Percentiles rank a stretch among this genome's conserved stretches.
phyloP scores from a whole-genome alignment of 2,888 invertebrate species.

The Julus scandinavius region DNA sequence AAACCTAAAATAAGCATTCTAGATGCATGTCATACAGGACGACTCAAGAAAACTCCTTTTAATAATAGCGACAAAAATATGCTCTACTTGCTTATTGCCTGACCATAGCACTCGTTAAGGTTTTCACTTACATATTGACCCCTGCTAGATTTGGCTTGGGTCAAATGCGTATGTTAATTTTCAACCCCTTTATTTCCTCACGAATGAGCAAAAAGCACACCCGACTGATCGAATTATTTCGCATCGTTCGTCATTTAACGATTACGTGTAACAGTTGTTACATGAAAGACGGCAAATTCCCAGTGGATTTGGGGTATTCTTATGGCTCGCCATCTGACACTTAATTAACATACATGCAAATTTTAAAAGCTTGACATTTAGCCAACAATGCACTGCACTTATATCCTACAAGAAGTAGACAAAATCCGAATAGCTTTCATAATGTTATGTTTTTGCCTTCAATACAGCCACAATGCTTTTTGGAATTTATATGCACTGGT shows the following conservation, averaged over 20 bases:
- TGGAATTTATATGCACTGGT: too few species aligned
- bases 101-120: neutral
- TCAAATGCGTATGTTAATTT: constrained; percentile 5
- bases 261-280: constrained; percentile 34
- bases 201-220: neutral
- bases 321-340: constrained; percentile 17
- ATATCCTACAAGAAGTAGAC: too few species aligned
- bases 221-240: neutral
- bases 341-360: constrained; percentile 13
- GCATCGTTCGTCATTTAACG: constrained; percentile 17
- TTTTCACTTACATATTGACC: neutral
- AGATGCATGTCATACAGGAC: too few species aligned
- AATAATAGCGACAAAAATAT: too few species aligned
- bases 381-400: neutral
- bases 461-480: too few species aligned
- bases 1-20: too few species aligned
- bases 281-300: constrained; percentile 16
- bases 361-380: neutral
- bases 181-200: neutral
- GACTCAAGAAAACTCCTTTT: too few species aligned
- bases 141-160: neutral
- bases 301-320: constrained; percentile 3
- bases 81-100: neutral
- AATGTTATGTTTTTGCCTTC: too few species aligned
- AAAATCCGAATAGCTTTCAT: too few species aligned